A percentile compares a stretch with the other conserved stretches of the same genome.
These are phyloP conservation scores for Haemorhous mexicanus DNA, from an alignment of 2,113 vertebrate species.

Conservation along the genomic window DNA sequence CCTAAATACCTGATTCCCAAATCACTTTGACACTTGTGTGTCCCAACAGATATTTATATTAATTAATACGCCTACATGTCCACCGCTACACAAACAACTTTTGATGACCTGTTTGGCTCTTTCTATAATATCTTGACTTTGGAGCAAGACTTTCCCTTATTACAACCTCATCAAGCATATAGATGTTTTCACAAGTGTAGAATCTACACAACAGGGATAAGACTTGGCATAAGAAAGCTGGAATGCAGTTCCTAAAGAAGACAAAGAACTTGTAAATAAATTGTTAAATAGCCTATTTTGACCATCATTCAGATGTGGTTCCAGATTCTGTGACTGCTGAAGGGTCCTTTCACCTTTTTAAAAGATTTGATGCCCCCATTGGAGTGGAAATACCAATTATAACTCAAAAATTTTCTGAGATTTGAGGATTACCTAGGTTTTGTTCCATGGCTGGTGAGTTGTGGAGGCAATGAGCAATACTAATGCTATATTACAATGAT, in stretches of 20 bases:
- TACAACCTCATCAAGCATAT: not conserved
- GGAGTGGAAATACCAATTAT: not conserved
- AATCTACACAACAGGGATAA: not conserved
- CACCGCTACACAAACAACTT: not conserved
- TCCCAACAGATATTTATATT: not conserved
- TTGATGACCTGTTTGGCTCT: not conserved
- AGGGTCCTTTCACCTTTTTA: not conserved
- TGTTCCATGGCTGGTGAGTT: not conserved
- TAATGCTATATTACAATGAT: not conserved
- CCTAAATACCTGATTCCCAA: not conserved
- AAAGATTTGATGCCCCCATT: not conserved
- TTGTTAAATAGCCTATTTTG: not conserved
- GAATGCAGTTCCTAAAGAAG: not conserved
- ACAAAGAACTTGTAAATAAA: not conserved
- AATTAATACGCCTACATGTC: not conserved
- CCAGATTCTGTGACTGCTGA: not conserved
- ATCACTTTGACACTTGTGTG: not conserved
- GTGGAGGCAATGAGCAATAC: not conserved
- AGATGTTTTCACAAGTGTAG: not conserved
- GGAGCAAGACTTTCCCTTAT: not conserved
- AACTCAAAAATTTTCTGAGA: not conserved
- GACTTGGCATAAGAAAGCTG: not conserved
- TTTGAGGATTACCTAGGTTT: not conserved
- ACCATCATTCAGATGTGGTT: not conserved
- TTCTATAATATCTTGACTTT: not conserved